A percentile compares a stretch with the other conserved stretches of the same genome.
phyloP scores from a whole-genome alignment of 2,113 vertebrate species.

The Cromileptes altivelis region DNA sequence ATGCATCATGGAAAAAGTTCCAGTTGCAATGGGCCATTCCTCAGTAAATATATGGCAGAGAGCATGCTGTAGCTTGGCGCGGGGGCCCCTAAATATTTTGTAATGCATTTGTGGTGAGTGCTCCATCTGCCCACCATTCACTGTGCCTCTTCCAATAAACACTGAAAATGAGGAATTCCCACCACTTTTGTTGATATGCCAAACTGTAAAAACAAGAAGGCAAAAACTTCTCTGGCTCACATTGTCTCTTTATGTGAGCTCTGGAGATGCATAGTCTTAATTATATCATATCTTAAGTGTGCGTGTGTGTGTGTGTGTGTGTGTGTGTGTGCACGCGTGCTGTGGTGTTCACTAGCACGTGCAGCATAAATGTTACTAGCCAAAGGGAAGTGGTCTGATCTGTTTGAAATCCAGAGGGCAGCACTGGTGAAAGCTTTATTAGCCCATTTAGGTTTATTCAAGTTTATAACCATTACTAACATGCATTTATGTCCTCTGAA shows the following conservation, averaged over 20 bases:
- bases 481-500: conserved; percentile 13
- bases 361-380: conserved; percentile 55
- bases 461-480: conserved; percentile 23
- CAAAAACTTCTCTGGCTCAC: conserved; percentile 44
- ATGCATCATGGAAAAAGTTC: conserved; percentile 41
- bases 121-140: conserved; percentile 77
- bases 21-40: conserved; percentile 8
- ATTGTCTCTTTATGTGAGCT: conserved; percentile 54
- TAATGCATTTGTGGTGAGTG: conserved; percentile 57
- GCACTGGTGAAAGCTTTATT: conserved; percentile 47
- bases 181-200: conserved; percentile 66
- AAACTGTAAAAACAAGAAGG: conserved; percentile 55
- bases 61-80: conserved; percentile 51
- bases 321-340: neutral
- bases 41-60: conserved; percentile 39
- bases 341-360: conserved; percentile 31
- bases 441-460: conserved; percentile 8
- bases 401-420: conserved; percentile 51
- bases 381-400: conserved; percentile 58
- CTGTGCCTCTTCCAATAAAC: conserved; percentile 62
- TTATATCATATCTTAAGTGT: conserved; percentile 69
- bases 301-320: conserved; percentile 14
- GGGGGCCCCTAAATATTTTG: conserved; percentile 53
- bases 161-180: conserved; percentile 65
- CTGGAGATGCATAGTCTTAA: conserved; percentile 57